phyloP scores from a whole-genome alignment of 2,888 invertebrate species.

The Cephus sareptanus region DNA sequence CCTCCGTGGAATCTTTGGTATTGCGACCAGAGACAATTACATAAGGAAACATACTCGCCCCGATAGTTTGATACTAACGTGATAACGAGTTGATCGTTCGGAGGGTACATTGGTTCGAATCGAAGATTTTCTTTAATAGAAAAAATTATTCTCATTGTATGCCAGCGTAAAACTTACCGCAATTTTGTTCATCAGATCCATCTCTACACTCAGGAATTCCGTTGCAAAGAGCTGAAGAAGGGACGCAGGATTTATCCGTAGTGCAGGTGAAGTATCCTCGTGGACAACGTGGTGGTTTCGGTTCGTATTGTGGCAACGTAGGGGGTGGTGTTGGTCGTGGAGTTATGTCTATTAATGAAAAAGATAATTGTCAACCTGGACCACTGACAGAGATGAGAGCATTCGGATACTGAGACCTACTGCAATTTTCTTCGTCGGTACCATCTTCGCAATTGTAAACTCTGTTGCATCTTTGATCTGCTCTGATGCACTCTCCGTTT shows the following conservation, averaged over 20 bases:
- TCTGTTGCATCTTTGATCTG: conserved; percentile 65
- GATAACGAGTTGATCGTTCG: neutral
- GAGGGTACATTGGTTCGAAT: neutral
- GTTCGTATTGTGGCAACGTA: conserved; percentile 9
- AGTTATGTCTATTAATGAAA: conserved; percentile 42
- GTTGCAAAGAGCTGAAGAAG: conserved; percentile 67
- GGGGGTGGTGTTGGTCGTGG: neutral
- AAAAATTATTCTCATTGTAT: neutral
- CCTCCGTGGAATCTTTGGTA: conserved; percentile 22
- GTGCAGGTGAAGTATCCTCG: conserved; percentile 61
- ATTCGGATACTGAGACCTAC: conserved; percentile 33
- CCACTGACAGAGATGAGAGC: conserved; percentile 1
- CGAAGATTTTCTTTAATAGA: neutral
- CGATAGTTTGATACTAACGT: neutral
- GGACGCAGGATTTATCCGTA: conserved; percentile 62
- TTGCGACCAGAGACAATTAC: neutral
- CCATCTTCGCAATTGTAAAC: conserved; percentile 65
- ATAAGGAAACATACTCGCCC: neutral
- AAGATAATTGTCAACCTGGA: conserved; percentile 33
- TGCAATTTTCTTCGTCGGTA: conserved; percentile 65
- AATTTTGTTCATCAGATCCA: conserved; percentile 71
- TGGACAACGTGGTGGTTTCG: conserved; percentile 51
- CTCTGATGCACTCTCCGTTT: conserved; percentile 73
- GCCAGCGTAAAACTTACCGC: conserved; percentile 50
- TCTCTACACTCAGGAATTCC: conserved; percentile 70